Percentiles rank a stretch among this genome's conserved stretches.
Conservation (phyloP, 2,113 vertebrate species). For the Pardalotus punctatus region DNA sequence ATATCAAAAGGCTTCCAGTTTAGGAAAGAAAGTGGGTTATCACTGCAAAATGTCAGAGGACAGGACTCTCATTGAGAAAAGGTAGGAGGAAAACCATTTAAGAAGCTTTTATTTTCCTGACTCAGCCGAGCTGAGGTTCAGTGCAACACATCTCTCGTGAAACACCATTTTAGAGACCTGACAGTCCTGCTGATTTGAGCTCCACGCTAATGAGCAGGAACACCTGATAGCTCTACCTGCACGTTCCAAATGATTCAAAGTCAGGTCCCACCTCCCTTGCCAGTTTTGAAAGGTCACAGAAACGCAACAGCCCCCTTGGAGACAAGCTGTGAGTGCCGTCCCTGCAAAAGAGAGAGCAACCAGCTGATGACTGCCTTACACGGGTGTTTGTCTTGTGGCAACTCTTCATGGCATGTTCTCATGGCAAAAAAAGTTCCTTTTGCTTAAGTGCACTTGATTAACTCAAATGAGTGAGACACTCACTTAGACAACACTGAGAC, state of each 20-base stretch:
- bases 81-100: neutral
- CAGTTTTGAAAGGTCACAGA: neutral
- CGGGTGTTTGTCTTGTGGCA: neutral
- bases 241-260: neutral
- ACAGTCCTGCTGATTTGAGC: neutral
- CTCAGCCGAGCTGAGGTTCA: neutral
- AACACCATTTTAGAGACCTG: neutral
- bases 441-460: neutral
- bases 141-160: neutral
- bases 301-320: neutral
- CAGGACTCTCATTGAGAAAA: neutral
- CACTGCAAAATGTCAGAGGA: neutral
- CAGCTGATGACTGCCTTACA: rapidly evolving
- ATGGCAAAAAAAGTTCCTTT: neutral
- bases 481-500: neutral
- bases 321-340: too few relatives aligned
- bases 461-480: neutral
- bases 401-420: neutral
- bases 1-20: neutral
- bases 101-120: neutral
- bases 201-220: neutral
- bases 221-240: neutral
- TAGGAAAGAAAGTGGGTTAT: neutral
- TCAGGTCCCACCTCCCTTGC: neutral
- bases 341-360: neutral